A percentile compares a stretch with the other conserved stretches of the same genome.
These are phyloP conservation scores for Hemicordylus capensis DNA, from an alignment of 2,113 vertebrate species.

Conservation along the genomic window DNA sequence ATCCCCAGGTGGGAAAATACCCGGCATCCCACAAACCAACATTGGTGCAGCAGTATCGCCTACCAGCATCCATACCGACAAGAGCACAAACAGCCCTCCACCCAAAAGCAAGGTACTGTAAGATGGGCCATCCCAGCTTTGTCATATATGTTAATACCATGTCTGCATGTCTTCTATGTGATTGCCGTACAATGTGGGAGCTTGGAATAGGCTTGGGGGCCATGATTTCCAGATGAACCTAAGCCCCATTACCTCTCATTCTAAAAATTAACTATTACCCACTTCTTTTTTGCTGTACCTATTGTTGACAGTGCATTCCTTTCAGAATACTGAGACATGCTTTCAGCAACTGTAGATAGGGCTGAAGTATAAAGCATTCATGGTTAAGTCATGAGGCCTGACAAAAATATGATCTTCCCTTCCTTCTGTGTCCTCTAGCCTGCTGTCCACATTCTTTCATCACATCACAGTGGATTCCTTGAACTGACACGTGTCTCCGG, in stretches of 20 bases:
- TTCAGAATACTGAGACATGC: not conserved
- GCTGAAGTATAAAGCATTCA: not conserved
- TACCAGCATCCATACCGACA: conserved; percentile 92
- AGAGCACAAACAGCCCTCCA: conserved; percentile 90
- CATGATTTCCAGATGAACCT: too few species aligned
- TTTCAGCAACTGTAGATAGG: not conserved
- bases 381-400: conserved; percentile 9
- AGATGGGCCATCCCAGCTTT: not conserved
- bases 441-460: conserved; percentile 29
- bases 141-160: not conserved
- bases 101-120: conserved; percentile 96
- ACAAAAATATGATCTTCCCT: conserved; percentile 36
- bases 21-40: conserved; percentile 88
- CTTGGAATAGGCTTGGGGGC: not conserved
- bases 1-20: conserved; percentile 94
- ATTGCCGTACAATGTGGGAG: not conserved
- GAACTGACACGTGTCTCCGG: conserved; percentile 51
- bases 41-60: conserved; percentile 90
- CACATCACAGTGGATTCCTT: conserved; percentile 45
- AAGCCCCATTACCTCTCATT: not conserved
- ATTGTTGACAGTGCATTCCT: too few species aligned
- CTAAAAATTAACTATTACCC: not conserved
- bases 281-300: not conserved
- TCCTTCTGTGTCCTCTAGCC: conserved; percentile 33
- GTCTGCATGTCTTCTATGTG: not conserved